Conservation (phyloP, 1,140 invertebrate genomes). For the Manduca sexta region DNA sequence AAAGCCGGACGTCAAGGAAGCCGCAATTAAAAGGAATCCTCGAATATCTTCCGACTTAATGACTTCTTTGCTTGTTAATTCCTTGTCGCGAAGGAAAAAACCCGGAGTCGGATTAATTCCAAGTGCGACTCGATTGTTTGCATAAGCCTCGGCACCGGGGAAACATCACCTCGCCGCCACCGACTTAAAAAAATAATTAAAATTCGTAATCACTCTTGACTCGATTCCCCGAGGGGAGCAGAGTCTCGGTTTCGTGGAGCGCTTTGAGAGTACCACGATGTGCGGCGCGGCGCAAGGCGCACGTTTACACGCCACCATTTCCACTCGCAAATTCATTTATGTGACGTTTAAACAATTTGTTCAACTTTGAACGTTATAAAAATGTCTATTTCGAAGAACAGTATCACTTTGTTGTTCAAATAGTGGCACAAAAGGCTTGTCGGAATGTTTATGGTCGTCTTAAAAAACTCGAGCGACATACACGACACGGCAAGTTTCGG, state of each 20-base stretch:
- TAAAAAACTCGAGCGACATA: slow-evolving; percentile 52
- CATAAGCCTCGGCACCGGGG: slow-evolving; percentile 63
- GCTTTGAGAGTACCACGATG: too few species aligned
- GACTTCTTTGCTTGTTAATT: slow-evolving; percentile 73
- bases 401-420: slow-evolving; percentile 32
- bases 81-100: slow-evolving; percentile 70
- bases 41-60: slow-evolving; percentile 71
- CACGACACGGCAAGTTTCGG: slow-evolving; percentile 52
- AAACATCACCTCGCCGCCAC: slow-evolving; percentile 69
- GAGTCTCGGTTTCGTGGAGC: slow-evolving; percentile 24
- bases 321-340: slow-evolving; percentile 22
- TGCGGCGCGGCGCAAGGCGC: not conserved
- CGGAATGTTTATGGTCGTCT: slow-evolving; percentile 59
- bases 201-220: slow-evolving; percentile 73
- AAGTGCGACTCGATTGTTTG: slow-evolving; percentile 72
- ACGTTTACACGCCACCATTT: not conserved
- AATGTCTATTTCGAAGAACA: slow-evolving; percentile 48
- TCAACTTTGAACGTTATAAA: slow-evolving; percentile 39
- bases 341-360: slow-evolving; percentile 32
- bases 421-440: slow-evolving; percentile 38
- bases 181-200: slow-evolving; percentile 74
- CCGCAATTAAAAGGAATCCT: slow-evolving; percentile 70
- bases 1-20: slow-evolving; percentile 58
- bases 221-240: slow-evolving; percentile 44
- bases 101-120: slow-evolving; percentile 68